phyloP scores from a whole-genome alignment of 2,888 invertebrate species.

The Sialis fuliginosa region DNA sequence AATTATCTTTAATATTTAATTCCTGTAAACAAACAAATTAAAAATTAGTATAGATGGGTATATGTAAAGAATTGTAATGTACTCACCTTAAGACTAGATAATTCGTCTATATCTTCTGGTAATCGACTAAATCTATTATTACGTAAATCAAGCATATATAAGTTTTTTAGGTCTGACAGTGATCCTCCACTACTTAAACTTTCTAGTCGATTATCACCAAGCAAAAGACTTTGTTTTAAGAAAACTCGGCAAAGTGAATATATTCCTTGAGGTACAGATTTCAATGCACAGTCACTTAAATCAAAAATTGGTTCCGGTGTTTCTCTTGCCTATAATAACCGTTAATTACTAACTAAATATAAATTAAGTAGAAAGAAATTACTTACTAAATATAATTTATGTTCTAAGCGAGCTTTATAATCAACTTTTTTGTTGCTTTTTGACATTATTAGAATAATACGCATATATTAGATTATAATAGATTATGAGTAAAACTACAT shows the following conservation, averaged over 20 bases:
- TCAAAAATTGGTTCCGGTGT: slow-evolving; percentile 69
- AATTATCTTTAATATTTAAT: slow-evolving; percentile 55
- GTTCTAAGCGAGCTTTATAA: slow-evolving; percentile 38
- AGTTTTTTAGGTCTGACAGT: slow-evolving; percentile 46
- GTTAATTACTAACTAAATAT: background rate
- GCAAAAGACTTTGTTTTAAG: slow-evolving; percentile 49
- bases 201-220: slow-evolving; percentile 50
- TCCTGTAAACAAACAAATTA: slow-evolving; percentile 31
- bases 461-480: no score
- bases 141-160: slow-evolving; percentile 48
- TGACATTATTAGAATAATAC: slow-evolving; percentile 15
- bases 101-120: slow-evolving; percentile 43
- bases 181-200: slow-evolving; percentile 53
- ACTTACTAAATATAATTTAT: slow-evolving; percentile 39
- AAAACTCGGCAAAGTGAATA: slow-evolving; percentile 68
- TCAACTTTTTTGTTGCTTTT: slow-evolving; percentile 22
- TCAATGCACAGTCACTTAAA: slow-evolving; percentile 58
- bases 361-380: background rate
- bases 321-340: slow-evolving; percentile 41
- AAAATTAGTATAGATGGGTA: slow-evolving; percentile 7
- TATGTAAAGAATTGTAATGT: slow-evolving; percentile 2
- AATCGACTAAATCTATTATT: slow-evolving; percentile 44
- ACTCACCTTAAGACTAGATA: slow-evolving; percentile 46
- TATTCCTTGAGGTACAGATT: slow-evolving; percentile 56
- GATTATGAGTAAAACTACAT: no score